Conservation (phyloP, 2,113 vertebrate genomes). For the Antigone vipio region DNA sequence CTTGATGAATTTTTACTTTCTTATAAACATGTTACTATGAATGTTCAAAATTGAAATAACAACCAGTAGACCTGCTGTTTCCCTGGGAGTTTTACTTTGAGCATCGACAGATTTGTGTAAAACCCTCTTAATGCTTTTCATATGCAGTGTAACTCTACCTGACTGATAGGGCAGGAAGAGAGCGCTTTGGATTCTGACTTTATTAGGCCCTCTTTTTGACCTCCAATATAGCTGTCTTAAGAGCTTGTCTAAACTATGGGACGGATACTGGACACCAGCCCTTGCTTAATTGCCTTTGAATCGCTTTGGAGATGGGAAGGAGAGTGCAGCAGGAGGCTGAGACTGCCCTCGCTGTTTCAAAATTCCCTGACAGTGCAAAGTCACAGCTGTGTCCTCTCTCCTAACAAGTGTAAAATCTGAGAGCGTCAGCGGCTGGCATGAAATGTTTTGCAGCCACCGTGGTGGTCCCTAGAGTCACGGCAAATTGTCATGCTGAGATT, state of each 20-base stretch:
- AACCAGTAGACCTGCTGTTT: background rate
- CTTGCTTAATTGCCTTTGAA: background rate
- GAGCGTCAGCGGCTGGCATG: background rate
- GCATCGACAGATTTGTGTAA: background rate
- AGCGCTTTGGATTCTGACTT: background rate
- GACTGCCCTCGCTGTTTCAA: background rate
- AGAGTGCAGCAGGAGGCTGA: background rate
- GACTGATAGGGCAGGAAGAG: background rate
- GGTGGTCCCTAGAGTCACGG: background rate
- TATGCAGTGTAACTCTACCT: background rate
- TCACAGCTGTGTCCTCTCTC: background rate
- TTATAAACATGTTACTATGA: background rate
- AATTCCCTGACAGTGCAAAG: slow-evolving; percentile 15
- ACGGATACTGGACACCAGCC: background rate
- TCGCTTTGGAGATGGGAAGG: background rate
- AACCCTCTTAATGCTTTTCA: background rate
- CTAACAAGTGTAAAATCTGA: background rate
- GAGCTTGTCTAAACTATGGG: background rate
- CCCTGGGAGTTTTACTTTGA: background rate
- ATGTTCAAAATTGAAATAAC: background rate
- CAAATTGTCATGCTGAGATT: background rate
- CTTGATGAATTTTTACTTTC: background rate
- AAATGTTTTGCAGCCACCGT: background rate
- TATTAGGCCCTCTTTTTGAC: background rate
- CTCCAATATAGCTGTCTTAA: background rate